Percentiles rank a stretch among this genome's conserved stretches.
phyloP scores from a whole-genome alignment of 2,888 invertebrate genomes.

The Sympetrum striolatum region DNA sequence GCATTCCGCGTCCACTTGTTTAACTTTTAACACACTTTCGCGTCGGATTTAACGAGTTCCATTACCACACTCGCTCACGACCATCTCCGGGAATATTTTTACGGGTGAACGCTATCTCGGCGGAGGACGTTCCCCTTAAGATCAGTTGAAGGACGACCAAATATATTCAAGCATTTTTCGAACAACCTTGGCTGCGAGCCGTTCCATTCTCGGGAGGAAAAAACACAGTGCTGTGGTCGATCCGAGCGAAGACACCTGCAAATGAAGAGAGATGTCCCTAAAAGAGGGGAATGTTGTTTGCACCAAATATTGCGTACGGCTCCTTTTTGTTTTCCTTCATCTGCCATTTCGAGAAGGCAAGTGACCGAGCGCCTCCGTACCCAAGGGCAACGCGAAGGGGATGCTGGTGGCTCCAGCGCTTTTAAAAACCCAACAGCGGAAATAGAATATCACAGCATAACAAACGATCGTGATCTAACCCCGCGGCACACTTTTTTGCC shows the following conservation, averaged over 20 bases:
- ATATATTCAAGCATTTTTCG: neutral
- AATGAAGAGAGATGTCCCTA: neutral
- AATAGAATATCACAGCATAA: too few species aligned
- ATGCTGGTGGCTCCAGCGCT: neutral
- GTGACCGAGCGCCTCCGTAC: neutral
- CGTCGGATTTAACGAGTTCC: neutral
- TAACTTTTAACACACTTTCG: too few species aligned
- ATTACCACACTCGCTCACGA: neutral
- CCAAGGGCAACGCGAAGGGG: neutral
- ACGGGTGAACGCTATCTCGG: neutral
- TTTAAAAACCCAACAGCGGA: too few species aligned
- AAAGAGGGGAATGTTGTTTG: neutral
- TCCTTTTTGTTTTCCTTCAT: neutral
- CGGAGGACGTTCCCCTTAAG: neutral
- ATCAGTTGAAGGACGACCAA: neutral
- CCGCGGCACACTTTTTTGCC: neutral
- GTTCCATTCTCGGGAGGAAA: neutral
- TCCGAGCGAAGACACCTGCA: neutral
- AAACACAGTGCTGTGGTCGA: neutral
- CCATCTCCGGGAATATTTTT: neutral
- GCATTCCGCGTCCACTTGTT: too few species aligned
- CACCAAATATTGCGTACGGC: neutral
- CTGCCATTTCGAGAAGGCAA: neutral
- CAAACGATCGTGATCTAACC: neutral
- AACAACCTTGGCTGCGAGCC: neutral